Evolutionary conservation across 1,140 invertebrate genomes (phyloP), one percentile per base, ranked within the genome.

Genomic region (Cylas formicarius): DNA sequence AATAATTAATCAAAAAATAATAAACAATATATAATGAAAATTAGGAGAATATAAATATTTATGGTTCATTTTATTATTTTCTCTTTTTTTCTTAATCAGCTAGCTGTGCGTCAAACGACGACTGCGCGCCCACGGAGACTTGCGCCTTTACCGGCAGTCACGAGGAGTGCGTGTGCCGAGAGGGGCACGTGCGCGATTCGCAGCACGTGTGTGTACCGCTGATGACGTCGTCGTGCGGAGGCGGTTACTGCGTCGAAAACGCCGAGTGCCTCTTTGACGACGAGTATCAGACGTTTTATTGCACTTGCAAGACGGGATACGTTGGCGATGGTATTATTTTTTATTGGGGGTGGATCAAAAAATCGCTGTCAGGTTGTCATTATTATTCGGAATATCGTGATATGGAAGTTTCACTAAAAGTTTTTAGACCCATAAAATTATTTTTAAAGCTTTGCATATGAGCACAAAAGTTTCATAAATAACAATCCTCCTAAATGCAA

Each of bases 311-410:
- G 31, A 62, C 68, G 1, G 88, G 86, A 0, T 93, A 78, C 57
- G 71, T 77, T 42, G 89, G 88, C 1, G 86, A 90, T 58, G 87
- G 86, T 28, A 39, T n/a, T n/a, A n/a, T n/a, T n/a, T n/a, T n/a
- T n/a, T n/a, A n/a, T n/a, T n/a, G n/a, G n/a, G n/a, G n/a, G n/a
- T n/a, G n/a, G n/a, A n/a, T n/a, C n/a, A n/a, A n/a, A n/a, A n/a
- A n/a, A n/a, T n/a, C n/a, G n/a, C n/a, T n/a, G n/a, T n/a, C n/a
- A n/a, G n/a, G n/a, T n/a, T n/a, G n/a, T n/a, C n/a, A n/a, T n/a
- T n/a, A n/a, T n/a, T n/a, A n/a, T n/a, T n/a, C n/a, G n/a, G n/a
- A n/a, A n/a, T n/a, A n/a, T n/a, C n/a, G n/a, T n/a, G n/a, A n/a
- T n/a, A n/a, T n/a, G n/a, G n/a, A n/a, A n/a, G n/a, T n/a, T n/a